A percentile compares a stretch with the other conserved stretches of the same genome.
These are phyloP conservation scores for Halocynthia aurantium DNA, from an alignment of 23 tunicate genomes.

Conservation along the genomic window DNA sequence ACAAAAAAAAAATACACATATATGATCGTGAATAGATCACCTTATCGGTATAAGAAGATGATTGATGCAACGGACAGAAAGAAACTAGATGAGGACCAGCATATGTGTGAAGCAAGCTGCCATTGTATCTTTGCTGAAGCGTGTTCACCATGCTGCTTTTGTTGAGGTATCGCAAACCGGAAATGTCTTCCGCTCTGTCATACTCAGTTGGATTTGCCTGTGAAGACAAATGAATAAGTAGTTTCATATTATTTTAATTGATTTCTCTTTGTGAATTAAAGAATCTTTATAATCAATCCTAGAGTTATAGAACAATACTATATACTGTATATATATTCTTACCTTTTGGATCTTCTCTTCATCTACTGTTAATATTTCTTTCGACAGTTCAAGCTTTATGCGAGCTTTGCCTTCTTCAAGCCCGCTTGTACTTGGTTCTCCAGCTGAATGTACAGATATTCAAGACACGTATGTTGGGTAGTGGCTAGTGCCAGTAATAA, in stretches of 20 bases:
- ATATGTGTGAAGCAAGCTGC: slow-evolving; percentile 39
- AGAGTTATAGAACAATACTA: neutral
- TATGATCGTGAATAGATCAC: neutral
- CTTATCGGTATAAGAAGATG: slow-evolving; percentile 13
- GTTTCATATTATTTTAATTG: neutral
- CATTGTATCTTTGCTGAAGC: slow-evolving; percentile 46
- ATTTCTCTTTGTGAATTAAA: neutral
- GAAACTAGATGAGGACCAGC: slow-evolving; percentile 81
- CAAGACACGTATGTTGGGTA: neutral
- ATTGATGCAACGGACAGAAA: slow-evolving; percentile 15
- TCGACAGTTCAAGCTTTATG: slow-evolving; percentile 22
- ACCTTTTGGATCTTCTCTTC: slow-evolving; percentile 80
- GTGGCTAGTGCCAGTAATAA: too few species aligned
- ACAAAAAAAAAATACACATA: neutral
- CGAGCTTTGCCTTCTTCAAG: slow-evolving; percentile 58
- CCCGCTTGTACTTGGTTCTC: slow-evolving; percentile 5
- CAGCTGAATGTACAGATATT: neutral
- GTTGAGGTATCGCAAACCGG: slow-evolving; percentile 64
- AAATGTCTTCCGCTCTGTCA: slow-evolving; percentile 66
- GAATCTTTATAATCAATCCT: neutral
- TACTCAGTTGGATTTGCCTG: slow-evolving; percentile 65
- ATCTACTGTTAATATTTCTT: slow-evolving; percentile 46
- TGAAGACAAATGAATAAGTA: neutral
- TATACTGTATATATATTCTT: neutral
- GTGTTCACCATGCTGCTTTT: slow-evolving; percentile 72